Evolutionary conservation across 2,113 vertebrate genomes (phyloP).

Genomic region (Misgurnus anguillicaudatus): DNA sequence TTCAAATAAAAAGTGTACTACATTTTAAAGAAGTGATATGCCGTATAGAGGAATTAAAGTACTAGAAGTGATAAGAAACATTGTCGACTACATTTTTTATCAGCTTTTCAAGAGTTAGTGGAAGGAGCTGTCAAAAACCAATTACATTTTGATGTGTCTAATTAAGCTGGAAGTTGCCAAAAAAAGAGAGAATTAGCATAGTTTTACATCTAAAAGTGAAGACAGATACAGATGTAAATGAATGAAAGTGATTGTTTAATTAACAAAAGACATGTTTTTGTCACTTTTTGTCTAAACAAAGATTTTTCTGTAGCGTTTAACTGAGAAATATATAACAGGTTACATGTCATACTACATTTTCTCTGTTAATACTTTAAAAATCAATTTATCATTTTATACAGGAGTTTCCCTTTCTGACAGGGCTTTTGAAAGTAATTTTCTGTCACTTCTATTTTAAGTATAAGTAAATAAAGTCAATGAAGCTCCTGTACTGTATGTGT

Average conservation of each 20-base stretch:
- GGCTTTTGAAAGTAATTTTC: slow-evolving; percentile 3
- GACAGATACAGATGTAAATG: neutral
- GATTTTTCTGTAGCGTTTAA: neutral
- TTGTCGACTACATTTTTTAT: slow-evolving; percentile 1
- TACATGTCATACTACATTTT: neutral
- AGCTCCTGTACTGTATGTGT: slow-evolving; percentile 59
- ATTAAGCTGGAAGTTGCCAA: slow-evolving; percentile 6
- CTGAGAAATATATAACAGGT: neutral
- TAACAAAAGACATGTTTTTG: slow-evolving; percentile 3
- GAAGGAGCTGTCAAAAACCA: slow-evolving; percentile 15
- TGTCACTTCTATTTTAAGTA: slow-evolving; percentile 7
- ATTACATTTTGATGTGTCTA: slow-evolving; percentile 16
- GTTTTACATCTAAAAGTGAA: slow-evolving; percentile 12
- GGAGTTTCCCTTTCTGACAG: neutral
- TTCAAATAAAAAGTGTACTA: neutral
- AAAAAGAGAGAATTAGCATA: neutral
- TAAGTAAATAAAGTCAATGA: slow-evolving; percentile 66
- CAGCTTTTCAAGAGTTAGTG: slow-evolving; percentile 40
- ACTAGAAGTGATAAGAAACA: neutral
- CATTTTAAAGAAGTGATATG: neutral
- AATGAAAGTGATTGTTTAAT: slow-evolving; percentile 29
- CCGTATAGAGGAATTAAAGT: neutral
- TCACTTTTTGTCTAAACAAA: neutral
- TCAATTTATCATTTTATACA: neutral
- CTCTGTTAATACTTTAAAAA: neutral